Conservation (phyloP, 1,140 invertebrate species). For the Drosophila willistoni region DNA sequence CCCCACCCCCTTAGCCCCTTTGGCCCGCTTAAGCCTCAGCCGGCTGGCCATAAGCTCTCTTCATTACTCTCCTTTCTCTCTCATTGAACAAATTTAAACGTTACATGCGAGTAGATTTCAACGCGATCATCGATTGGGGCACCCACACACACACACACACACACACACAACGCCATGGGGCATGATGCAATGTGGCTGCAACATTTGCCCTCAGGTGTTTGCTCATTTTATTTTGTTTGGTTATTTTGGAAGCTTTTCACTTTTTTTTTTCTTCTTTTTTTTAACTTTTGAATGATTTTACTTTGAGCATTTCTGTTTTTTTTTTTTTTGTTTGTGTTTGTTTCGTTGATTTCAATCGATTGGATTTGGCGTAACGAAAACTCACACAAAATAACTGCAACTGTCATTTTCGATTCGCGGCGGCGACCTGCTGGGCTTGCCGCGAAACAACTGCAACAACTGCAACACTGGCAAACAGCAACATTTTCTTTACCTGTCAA, state of each 20-base stretch:
- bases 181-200: conserved; percentile 53
- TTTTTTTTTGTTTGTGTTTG: conserved; percentile 43
- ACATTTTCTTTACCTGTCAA: conserved; percentile 61
- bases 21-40: neutral
- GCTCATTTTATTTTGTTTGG: conserved; percentile 25
- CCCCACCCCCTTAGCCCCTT: neutral
- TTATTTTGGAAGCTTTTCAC: conserved; percentile 59
- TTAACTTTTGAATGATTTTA: conserved; percentile 16
- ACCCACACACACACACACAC: conserved; percentile 59
- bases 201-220: conserved; percentile 75
- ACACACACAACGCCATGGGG: conserved; percentile 21
- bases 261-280: conserved; percentile 45
- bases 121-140: conserved; percentile 76
- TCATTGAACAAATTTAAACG: conserved; percentile 73
- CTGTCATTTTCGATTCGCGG: conserved; percentile 73
- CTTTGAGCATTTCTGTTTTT: conserved; percentile 38
- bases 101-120: conserved; percentile 80
- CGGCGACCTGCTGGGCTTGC: conserved; percentile 77
- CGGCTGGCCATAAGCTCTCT: conserved; percentile 29
- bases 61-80: conserved; percentile 38
- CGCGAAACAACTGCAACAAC: conserved; percentile 24
- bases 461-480: conserved; percentile 18
- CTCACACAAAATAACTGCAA: conserved; percentile 70
- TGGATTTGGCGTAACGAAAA: conserved; percentile 31
- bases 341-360: conserved; percentile 56